Percentiles rank a stretch among this genome's conserved stretches.
These are phyloP conservation scores for Xylocopa sonorina DNA, from an alignment of 1,140 invertebrate species.

Conservation along the genomic window DNA sequence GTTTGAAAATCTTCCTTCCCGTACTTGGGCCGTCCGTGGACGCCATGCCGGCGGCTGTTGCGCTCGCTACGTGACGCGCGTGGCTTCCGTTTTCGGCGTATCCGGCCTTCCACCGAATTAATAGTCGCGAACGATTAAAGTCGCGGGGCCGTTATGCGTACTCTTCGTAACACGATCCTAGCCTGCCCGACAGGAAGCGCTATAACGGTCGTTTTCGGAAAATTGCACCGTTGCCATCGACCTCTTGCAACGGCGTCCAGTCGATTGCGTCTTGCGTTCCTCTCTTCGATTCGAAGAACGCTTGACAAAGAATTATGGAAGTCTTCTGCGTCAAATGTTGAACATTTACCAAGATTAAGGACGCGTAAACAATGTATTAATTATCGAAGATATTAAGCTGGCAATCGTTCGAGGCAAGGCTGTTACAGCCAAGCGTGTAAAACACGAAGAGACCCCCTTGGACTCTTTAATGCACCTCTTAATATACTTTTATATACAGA, in stretches of 20 bases:
- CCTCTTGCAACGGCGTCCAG: not conserved
- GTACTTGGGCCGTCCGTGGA: not conserved
- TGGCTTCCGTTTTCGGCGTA: slow-evolving; percentile 69
- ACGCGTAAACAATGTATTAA: too few species aligned
- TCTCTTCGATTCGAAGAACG: not conserved
- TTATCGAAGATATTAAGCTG: too few species aligned
- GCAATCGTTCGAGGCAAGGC: too few species aligned
- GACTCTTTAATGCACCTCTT: not conserved
- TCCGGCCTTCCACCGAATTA: slow-evolving; percentile 62
- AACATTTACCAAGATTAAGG: too few species aligned
- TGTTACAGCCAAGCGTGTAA: not conserved
- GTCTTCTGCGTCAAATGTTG: too few species aligned
- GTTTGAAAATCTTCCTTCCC: slow-evolving; percentile 1
- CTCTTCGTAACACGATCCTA: slow-evolving; percentile 11
- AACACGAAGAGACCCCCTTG: too few species aligned
- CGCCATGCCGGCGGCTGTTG: slow-evolving; percentile 17
- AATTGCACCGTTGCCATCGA: not conserved
- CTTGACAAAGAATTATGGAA: too few species aligned
- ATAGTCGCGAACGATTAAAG: slow-evolving; percentile 47
- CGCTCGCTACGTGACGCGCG: slow-evolving; percentile 64
- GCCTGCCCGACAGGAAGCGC: slow-evolving; percentile 30
- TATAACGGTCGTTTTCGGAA: slow-evolving; percentile 12
- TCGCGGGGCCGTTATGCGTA: slow-evolving; percentile 40
- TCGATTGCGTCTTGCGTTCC: not conserved
- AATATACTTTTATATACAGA: slow-evolving; percentile 13